Conservation (phyloP, 2,888 invertebrate species). For the Loripinus fragilis region DNA sequence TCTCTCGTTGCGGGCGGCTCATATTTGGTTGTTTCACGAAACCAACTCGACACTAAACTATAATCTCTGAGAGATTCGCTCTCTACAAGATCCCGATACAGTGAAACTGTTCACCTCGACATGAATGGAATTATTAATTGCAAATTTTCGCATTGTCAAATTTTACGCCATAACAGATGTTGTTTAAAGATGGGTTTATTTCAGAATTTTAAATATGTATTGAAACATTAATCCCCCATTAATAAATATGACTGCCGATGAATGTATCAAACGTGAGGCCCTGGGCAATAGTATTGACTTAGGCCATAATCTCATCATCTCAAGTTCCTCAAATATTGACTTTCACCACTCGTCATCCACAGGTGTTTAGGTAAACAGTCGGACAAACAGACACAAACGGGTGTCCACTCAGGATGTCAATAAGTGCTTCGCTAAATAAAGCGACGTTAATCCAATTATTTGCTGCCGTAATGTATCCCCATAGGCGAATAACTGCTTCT, state of each 20-base stretch:
- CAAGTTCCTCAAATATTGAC: conserved; percentile 15
- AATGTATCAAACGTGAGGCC: conserved; percentile 6
- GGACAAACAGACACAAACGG: conserved; percentile 7
- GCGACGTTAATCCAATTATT: conserved; percentile 12
- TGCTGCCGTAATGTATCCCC: neutral
- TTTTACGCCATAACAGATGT: neutral
- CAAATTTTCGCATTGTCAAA: no score
- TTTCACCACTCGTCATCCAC: neutral
- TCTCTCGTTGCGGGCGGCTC: no score
- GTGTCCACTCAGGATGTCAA: neutral
- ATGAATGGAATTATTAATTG: no score
- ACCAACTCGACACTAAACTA: no score
- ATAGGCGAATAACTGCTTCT: neutral
- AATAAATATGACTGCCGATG: neutral
- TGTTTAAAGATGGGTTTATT: neutral
- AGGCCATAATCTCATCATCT: neutral
- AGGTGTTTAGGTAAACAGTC: conserved; percentile 17
- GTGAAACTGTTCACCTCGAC: no score
- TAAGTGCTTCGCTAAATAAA: neutral
- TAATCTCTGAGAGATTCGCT: no score
- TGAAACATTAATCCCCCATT: neutral
- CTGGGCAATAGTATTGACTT: conserved; percentile 5
- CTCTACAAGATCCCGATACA: no score
- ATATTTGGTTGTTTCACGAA: no score
- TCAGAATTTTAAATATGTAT: neutral